These are phyloP conservation scores for Acrocera orbiculus DNA, from an alignment of 2,888 invertebrate species.

Conservation along the genomic window DNA sequence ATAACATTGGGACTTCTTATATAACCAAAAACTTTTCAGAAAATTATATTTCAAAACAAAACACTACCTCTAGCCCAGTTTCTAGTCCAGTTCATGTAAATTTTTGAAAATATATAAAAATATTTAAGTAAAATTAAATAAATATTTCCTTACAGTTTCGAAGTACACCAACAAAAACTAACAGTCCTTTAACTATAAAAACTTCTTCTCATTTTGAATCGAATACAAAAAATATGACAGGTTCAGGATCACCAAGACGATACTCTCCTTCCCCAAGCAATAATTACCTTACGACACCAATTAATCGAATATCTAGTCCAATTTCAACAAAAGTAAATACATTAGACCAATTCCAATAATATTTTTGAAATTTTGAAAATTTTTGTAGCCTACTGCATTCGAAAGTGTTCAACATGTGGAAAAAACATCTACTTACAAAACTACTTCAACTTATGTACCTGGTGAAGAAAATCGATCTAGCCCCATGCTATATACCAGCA, in stretches of 20 bases:
- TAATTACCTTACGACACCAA: slow-evolving; percentile 36
- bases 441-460: slow-evolving; percentile 34
- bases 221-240: slow-evolving; percentile 20
- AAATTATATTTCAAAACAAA: background rate
- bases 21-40: slow-evolving; percentile 9
- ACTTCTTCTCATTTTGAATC: slow-evolving; percentile 27
- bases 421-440: slow-evolving; percentile 34
- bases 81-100: slow-evolving; percentile 31
- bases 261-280: too few species aligned
- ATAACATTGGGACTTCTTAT: slow-evolving; percentile 13
- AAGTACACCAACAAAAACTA: slow-evolving; percentile 24
- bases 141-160: slow-evolving; percentile 20
- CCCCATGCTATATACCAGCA: slow-evolving; percentile 37
- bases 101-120: background rate
- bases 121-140: background rate
- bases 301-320: slow-evolving; percentile 29
- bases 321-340: slow-evolving; percentile 20
- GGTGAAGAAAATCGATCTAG: slow-evolving; percentile 32
- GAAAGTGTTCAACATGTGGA: slow-evolving; percentile 28
- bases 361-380: background rate
- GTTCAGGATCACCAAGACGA: slow-evolving; percentile 34
- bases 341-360: slow-evolving; percentile 7
- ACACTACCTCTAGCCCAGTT: slow-evolving; percentile 17
- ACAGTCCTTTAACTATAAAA: slow-evolving; percentile 30
- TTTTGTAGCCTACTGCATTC: slow-evolving; percentile 11